These are phyloP conservation scores for Gadus macrocephalus DNA, from an alignment of 2,113 vertebrate genomes.

Conservation along the genomic window DNA sequence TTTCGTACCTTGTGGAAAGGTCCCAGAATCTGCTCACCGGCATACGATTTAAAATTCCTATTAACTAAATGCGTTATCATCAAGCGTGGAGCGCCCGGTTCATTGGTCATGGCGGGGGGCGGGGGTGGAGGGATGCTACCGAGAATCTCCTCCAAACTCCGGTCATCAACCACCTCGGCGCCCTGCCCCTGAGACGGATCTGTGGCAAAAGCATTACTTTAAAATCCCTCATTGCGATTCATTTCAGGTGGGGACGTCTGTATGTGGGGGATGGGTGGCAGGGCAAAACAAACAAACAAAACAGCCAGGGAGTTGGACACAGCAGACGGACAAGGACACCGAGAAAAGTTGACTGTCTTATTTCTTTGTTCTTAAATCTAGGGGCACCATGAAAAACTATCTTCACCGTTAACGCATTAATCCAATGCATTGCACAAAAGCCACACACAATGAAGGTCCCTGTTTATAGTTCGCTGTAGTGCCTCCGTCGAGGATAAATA, in stretches of 20 bases:
- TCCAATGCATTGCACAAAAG: constrained; percentile 36
- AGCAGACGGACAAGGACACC: constrained; percentile 45
- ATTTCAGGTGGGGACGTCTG: constrained; percentile 60
- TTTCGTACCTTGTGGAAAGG: constrained; percentile 96
- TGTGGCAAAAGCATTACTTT: constrained; percentile 66
- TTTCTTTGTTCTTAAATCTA: constrained; percentile 55
- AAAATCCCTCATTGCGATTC: constrained; percentile 53
- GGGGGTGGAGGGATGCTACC: constrained; percentile 93
- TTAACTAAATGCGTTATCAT: constrained; percentile 99
- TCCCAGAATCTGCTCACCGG: constrained; percentile 88
- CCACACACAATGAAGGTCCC: constrained; percentile 37
- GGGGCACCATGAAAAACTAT: constrained; percentile 23
- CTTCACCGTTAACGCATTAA: constrained; percentile 30
- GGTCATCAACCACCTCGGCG: constrained; percentile 77
- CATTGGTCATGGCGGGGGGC: constrained; percentile 95
- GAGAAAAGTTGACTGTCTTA: constrained; percentile 50
- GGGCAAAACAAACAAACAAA: constrained; percentile 62
- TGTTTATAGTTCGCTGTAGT: constrained; percentile 45
- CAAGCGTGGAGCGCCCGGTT: constrained; percentile 94
- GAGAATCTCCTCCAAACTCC: constrained; percentile 97
- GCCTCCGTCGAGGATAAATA: constrained; percentile 47
- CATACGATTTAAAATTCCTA: constrained; percentile 98
- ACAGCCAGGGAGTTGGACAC: constrained; percentile 48
- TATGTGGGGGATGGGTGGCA: constrained; percentile 30
- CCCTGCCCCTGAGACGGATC: constrained; percentile 67